A percentile compares a stretch with the other conserved stretches of the same genome.
Conservation (phyloP, 2,797 vertebrate species). For the Carapus acus region DNA sequence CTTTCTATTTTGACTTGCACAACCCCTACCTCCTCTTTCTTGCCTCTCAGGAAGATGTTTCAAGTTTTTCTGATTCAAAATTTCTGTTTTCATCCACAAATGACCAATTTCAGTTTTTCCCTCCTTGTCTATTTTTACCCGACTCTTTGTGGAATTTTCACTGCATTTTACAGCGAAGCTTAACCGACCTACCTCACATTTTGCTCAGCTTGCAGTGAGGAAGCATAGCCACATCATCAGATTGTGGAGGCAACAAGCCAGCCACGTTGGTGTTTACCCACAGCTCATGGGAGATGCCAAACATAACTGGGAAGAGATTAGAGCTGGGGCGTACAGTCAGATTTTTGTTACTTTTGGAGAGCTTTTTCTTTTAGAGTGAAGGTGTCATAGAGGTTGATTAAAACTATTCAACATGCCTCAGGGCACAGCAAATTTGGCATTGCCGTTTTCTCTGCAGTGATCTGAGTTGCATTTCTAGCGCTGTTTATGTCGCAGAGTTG, state of each 20-base stretch:
- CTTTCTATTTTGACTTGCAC: no score
- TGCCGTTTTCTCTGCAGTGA: background rate
- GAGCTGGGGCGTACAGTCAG: background rate
- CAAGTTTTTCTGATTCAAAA: no score
- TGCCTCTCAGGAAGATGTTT: no score
- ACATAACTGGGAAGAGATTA: background rate
- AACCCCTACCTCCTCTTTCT: no score
- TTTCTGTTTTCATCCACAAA: no score
- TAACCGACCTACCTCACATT: slow-evolving; percentile 24
- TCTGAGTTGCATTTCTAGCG: no score
- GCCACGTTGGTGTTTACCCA: background rate
- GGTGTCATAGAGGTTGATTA: no score
- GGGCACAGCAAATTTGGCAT: background rate
- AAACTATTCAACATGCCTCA: background rate
- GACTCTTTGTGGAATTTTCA: slow-evolving; percentile 3
- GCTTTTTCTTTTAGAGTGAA: no score
- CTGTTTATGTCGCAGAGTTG: background rate
- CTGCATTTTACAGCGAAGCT: background rate
- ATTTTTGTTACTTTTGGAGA: no score
- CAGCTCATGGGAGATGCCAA: background rate
- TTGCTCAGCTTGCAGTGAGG: slow-evolving; percentile 33
- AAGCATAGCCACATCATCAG: slow-evolving; percentile 42
- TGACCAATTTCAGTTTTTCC: no score
- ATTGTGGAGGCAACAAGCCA: background rate
- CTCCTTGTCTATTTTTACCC: no score